phyloP scores from a whole-genome alignment of 2,113 vertebrate genomes.

The Odocoileus hemionus region DNA sequence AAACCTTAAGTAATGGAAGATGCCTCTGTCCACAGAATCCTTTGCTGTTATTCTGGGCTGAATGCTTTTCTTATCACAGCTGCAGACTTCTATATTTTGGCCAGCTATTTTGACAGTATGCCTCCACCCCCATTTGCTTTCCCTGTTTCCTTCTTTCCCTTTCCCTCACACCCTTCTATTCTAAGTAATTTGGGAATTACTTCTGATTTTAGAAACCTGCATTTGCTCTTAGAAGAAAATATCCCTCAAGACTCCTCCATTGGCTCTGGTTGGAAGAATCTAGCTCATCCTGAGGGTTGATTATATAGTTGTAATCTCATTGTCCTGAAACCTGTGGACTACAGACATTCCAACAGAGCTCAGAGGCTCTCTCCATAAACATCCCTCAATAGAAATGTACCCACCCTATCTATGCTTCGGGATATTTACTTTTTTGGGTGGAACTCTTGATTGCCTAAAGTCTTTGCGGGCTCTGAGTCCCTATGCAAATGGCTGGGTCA shows the following conservation, averaged over 20 bases:
- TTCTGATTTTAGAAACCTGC: neutral
- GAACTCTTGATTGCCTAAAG: neutral
- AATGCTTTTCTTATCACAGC: neutral
- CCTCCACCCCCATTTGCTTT: neutral
- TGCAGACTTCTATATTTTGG: neutral
- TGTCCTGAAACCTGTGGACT: neutral
- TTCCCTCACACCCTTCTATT: neutral
- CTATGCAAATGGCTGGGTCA: neutral
- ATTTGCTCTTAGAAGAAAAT: neutral
- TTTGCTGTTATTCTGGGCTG: neutral
- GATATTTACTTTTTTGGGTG: neutral
- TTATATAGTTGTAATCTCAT: neutral
- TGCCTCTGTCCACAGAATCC: neutral
- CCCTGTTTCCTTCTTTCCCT: neutral
- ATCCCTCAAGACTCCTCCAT: neutral
- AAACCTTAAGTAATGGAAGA: neutral
- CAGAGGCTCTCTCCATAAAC: neutral
- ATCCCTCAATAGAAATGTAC: neutral
- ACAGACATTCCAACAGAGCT: neutral
- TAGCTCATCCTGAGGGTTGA: neutral
- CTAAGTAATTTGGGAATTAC: neutral
- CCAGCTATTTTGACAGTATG: neutral
- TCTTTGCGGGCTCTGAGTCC: neutral
- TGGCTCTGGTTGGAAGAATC: neutral
- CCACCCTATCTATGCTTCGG: neutral